Conservation (phyloP, 2,888 invertebrate species). For the Lycaena phlaeas region DNA sequence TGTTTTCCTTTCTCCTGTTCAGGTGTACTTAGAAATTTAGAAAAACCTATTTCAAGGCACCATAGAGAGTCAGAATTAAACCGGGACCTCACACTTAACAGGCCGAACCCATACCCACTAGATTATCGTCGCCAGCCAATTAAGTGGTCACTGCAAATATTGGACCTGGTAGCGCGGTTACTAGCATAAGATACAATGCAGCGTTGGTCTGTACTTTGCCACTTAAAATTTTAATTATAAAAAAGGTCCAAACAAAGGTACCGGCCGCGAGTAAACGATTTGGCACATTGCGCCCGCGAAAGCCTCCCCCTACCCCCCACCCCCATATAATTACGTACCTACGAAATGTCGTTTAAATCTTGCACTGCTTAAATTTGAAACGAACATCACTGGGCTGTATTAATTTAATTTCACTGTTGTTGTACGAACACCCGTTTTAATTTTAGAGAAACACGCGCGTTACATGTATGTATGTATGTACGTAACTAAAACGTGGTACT, state of each 20-base stretch:
- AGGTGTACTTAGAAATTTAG: too few species aligned
- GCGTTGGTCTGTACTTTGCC: too few species aligned
- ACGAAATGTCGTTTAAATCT: constrained; percentile 60
- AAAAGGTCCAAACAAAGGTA: constrained; percentile 29
- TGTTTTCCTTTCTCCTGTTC: too few species aligned
- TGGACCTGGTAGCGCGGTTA: too few species aligned
- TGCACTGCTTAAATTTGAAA: constrained; percentile 63
- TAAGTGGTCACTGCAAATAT: background rate
- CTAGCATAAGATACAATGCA: too few species aligned
- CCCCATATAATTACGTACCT: constrained; percentile 59
- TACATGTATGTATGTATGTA: background rate
- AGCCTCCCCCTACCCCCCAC: constrained; percentile 13
- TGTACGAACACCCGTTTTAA: constrained; percentile 18
- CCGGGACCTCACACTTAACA: too few species aligned
- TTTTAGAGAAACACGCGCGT: constrained; percentile 14
- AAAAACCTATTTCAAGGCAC: too few species aligned
- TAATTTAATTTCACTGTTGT: constrained; percentile 53
- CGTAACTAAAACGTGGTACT: too few species aligned
- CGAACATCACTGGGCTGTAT: constrained; percentile 49
- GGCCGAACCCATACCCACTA: too few species aligned
- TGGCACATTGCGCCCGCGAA: constrained; percentile 60
- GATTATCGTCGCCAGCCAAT: too few species aligned
- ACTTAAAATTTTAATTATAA: too few species aligned
- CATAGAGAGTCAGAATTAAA: too few species aligned
- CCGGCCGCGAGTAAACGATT: constrained; percentile 58